phyloP scores from a whole-genome alignment of 2,888 invertebrate genomes.

The Sarcophaga rosellei region DNA sequence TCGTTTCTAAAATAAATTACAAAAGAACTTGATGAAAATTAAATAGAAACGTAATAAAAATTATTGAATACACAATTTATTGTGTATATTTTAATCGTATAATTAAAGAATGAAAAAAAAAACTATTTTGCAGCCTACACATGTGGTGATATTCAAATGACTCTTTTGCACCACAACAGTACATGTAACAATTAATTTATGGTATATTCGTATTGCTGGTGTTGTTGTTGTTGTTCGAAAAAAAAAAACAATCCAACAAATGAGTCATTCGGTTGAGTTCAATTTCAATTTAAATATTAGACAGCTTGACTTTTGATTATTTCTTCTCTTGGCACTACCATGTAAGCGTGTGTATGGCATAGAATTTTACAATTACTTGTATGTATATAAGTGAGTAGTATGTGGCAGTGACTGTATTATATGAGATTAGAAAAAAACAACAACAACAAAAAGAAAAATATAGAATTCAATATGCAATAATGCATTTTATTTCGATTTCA shows the following conservation, averaged over 20 bases:
- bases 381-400: not conserved
- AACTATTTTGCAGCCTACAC: constrained; percentile 41
- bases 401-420: not conserved
- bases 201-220: constrained; percentile 3
- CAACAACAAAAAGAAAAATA: too few relatives aligned
- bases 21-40: not conserved
- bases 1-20: too few relatives aligned
- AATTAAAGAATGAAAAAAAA: constrained; percentile 42
- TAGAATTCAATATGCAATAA: constrained; percentile 52
- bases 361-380: too few relatives aligned
- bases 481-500: constrained; percentile 44
- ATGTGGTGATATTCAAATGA: constrained; percentile 18
- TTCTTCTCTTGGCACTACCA: not conserved
- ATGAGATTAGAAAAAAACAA: not conserved
- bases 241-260: constrained; percentile 25
- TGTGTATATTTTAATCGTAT: constrained; percentile 45
- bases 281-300: constrained; percentile 40
- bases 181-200: constrained; percentile 33
- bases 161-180: constrained; percentile 42
- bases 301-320: constrained; percentile 53
- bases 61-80: constrained; percentile 53
- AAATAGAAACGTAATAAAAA: constrained; percentile 54
- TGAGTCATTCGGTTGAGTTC: constrained; percentile 49
- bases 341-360: not conserved
- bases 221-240: not conserved